phyloP scores from a whole-genome alignment of 2,888 invertebrate genomes.

The Bruchidius siliquastri region DNA sequence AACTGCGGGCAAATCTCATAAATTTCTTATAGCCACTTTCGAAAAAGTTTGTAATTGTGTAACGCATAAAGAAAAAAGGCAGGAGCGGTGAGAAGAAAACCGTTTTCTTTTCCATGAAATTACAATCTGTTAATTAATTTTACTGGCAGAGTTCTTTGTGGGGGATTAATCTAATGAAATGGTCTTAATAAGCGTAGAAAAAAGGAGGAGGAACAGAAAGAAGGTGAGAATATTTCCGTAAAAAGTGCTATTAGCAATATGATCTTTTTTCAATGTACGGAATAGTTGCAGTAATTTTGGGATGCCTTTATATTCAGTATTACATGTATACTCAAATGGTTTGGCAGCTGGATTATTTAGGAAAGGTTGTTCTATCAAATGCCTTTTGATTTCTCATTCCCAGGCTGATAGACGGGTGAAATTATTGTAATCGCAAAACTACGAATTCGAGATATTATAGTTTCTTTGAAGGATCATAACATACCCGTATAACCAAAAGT shows the following conservation, averaged over 20 bases:
- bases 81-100: neutral
- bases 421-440: too few relatives aligned
- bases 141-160: neutral
- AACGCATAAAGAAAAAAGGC: neutral
- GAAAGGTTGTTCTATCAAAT: too few relatives aligned
- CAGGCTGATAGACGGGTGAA: too few relatives aligned
- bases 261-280: too few relatives aligned
- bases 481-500: too few relatives aligned
- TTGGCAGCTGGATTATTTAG: too few relatives aligned
- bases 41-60: neutral
- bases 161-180: neutral
- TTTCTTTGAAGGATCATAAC: too few relatives aligned
- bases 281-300: too few relatives aligned
- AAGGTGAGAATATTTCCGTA: neutral
- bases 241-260: neutral
- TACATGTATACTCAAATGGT: too few relatives aligned
- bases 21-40: conserved; percentile 1
- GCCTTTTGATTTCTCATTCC: too few relatives aligned
- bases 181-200: neutral
- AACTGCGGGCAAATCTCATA: conserved; percentile 1
- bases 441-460: too few relatives aligned
- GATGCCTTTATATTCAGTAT: too few relatives aligned
- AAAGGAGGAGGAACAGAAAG: neutral
- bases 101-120: neutral
- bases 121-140: neutral